phyloP scores from a whole-genome alignment of 2,113 vertebrate genomes.

The Elaphurus davidianus region DNA sequence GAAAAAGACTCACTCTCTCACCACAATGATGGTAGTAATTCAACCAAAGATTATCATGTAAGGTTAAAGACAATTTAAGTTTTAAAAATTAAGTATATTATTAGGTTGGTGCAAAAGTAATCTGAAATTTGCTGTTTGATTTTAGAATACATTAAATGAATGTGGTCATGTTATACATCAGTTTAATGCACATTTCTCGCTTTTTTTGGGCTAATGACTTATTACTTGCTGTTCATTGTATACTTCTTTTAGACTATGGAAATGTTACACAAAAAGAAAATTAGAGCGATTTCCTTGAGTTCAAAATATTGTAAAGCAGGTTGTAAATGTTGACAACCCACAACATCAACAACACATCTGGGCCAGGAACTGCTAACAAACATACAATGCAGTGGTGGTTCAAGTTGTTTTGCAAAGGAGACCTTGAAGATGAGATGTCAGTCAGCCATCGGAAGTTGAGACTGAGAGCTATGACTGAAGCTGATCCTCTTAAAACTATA shows the following conservation, averaged over 20 bases:
- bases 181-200: background rate
- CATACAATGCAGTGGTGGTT: background rate
- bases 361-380: background rate
- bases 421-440: background rate
- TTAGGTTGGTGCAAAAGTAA: background rate
- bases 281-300: background rate
- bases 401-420: background rate
- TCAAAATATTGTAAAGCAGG: background rate
- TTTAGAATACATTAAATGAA: background rate
- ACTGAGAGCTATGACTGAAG: background rate
- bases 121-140: background rate
- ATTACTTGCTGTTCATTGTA: background rate
- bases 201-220: background rate
- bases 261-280: background rate
- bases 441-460: background rate
- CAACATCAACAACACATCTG: background rate
- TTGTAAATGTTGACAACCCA: background rate
- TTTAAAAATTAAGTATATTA: background rate
- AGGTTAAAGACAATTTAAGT: background rate
- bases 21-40: background rate
- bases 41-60: background rate
- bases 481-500: background rate
- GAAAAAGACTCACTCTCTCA: background rate
- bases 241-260: background rate
- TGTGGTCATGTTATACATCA: background rate